phyloP scores from a whole-genome alignment of 2,113 vertebrate species.

The Poeciliopsis prolifica region DNA sequence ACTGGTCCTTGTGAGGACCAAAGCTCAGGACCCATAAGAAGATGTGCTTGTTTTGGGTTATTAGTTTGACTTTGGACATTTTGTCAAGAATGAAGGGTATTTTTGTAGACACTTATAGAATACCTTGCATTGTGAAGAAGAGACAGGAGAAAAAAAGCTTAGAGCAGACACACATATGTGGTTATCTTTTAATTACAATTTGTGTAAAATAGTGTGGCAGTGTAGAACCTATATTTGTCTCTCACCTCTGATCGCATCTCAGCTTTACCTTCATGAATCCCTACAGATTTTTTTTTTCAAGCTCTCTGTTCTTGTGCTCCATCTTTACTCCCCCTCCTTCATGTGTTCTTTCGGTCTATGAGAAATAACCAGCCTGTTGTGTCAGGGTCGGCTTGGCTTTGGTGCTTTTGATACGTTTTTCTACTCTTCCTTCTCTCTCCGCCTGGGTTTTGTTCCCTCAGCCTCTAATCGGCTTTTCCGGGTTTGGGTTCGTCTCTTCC shows the following conservation, averaged over 20 bases:
- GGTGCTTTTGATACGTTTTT: constrained; percentile 42
- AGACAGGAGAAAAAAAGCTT: background rate
- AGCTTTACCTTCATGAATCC: constrained; percentile 21
- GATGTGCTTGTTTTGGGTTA: too few species aligned
- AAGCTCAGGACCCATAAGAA: too few species aligned
- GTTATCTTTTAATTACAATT: background rate
- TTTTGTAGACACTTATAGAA: background rate
- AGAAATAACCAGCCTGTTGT: constrained; percentile 56
- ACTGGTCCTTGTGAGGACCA: too few species aligned
- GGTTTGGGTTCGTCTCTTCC: constrained; percentile 71
- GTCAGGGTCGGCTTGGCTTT: constrained; percentile 64
- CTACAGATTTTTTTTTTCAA: constrained; percentile 12
- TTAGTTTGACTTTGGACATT: too few species aligned
- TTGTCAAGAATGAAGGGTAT: too few species aligned
- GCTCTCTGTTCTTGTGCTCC: constrained; percentile 33
- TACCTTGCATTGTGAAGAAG: background rate
- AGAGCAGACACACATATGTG: background rate
- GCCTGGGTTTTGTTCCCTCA: constrained; percentile 66
- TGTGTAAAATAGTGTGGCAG: background rate
- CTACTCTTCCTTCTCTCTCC: constrained; percentile 42
- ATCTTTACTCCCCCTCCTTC: constrained; percentile 19
- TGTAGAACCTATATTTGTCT: background rate
- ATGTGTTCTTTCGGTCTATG: constrained; percentile 48
- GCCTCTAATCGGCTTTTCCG: constrained; percentile 74
- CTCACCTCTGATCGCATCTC: background rate